phyloP scores from a whole-genome alignment of 37 sponge, comb jelly and placozoan genomes.

The Theonella swinhoei region DNA sequence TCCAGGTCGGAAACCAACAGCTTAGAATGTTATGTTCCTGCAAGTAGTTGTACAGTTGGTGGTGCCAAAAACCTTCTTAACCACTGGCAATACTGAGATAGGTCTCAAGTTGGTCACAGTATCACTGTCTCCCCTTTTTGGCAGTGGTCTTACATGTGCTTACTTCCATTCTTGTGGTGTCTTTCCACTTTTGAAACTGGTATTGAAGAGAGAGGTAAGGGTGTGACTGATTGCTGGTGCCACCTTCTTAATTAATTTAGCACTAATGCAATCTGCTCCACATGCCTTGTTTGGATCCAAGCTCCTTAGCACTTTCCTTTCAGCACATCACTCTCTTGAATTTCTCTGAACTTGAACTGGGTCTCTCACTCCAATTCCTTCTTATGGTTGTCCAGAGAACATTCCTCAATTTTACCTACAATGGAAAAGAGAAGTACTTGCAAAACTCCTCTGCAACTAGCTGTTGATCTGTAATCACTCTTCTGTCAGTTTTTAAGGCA shows the following conservation, averaged over 20 bases:
- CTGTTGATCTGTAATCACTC: background rate
- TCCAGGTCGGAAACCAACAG: conserved; percentile 30
- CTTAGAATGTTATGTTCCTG: conserved; percentile 3
- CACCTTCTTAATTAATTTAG: background rate
- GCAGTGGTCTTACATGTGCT: background rate
- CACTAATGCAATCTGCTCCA: background rate
- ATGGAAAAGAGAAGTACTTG: background rate
- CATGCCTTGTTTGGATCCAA: conserved; percentile 19
- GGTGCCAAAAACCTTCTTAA: conserved; percentile 50
- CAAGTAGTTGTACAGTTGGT: conserved; percentile 21
- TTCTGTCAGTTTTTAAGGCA: background rate
- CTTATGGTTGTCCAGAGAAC: no score
- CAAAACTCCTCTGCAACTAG: conserved; percentile 21
- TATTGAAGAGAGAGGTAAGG: conserved; percentile 16
- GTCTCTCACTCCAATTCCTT: background rate
- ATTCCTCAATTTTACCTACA: background rate
- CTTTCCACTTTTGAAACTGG: no score
- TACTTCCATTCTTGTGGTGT: no score
- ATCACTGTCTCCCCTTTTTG: background rate
- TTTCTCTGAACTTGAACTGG: background rate
- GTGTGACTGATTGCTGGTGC: conserved; percentile 5
- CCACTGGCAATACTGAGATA: conserved; percentile 32
- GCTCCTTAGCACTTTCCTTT: background rate
- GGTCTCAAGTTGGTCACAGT: background rate
- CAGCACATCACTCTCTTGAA: conserved; percentile 29